Evolutionary conservation across 2,797 vertebrate species (phyloP), one percentile per base, ranked within the genome.

Genomic region (Cottoperca gobio): DNA sequence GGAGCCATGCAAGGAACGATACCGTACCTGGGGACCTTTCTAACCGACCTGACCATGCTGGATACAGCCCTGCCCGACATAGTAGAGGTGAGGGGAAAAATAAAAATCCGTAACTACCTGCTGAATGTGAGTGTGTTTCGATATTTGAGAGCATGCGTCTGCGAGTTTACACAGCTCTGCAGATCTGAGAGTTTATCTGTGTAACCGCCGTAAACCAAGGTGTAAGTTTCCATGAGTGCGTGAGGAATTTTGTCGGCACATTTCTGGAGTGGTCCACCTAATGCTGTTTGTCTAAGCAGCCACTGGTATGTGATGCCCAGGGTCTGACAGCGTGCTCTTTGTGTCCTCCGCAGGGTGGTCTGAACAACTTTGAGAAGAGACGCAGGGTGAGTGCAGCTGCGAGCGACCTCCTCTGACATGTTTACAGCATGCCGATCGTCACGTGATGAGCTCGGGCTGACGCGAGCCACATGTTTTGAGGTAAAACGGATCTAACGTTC

Each of bases 301-400:
- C 63, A 1, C 64, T 61, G 78, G 82, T 70, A 78, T 86, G 88
- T 78, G 86, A 84, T 74, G 84, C 75, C 11, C 72, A 8, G 48
- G 49, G 11, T 82, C 81, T 93, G 84, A 94, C 81, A 72, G 81
- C 61, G 13, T 71, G 59, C 69, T 87, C 87, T 92, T 91, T 92
- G 81, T 92, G 71, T 88, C 71, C 65, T 90, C 82, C 79, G 76
- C 93, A 99, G 97, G 96, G 96, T 48, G 96, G 96, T 28, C 94
- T 99, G 87, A 97, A 97, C 86, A 99, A 99, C 93, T 98, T 99
- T 80, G 98, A 99, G 86, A 99, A 99, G 94, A 95, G 97, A 81
- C 95, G 97, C 89, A 95, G 92, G 95, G 98, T 99, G 84, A 96
- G 96, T 79, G 66, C 79, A 65, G 71, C 71, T 23, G 21, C 49